phyloP scores from a whole-genome alignment of 1,140 invertebrate genomes.

The Orchestia grillus region DNA sequence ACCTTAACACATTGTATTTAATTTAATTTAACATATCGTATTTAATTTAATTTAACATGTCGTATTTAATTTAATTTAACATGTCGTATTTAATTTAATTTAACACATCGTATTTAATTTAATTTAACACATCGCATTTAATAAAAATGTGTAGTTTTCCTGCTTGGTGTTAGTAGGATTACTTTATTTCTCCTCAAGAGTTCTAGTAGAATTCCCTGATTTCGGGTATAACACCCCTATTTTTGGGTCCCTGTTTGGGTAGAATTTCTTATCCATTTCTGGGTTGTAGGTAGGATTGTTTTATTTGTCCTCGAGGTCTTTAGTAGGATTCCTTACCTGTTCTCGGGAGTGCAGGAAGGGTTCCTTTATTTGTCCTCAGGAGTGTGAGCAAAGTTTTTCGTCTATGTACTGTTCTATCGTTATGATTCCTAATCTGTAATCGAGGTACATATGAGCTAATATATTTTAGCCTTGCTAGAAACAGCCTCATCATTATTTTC shows the following conservation, averaged over 20 bases:
- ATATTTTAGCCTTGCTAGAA: neutral
- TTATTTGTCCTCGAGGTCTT: neutral
- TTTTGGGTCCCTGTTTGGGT: too few relatives aligned
- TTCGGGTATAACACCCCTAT: too few relatives aligned
- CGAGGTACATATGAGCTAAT: too few relatives aligned
- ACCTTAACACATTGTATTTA: neutral
- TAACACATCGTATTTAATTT: neutral
- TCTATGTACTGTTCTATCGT: neutral
- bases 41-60: too few relatives aligned
- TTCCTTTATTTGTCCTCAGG: neutral
- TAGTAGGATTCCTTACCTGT: neutral
- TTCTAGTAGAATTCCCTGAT: too few relatives aligned
- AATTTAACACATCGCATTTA: neutral
- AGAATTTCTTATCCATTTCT: neutral
- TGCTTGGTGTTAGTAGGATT: neutral
- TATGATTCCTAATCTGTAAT: neutral
- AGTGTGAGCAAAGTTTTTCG: neutral
- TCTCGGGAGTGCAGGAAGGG: neutral
- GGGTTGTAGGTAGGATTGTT: neutral
- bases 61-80: too few relatives aligned
- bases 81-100: too few relatives aligned
- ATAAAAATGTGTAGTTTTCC: neutral
- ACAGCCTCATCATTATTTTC: neutral
- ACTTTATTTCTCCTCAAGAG: neutral
- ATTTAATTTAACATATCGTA: too few relatives aligned